A percentile compares a stretch with the other conserved stretches of the same genome.
phyloP scores from a whole-genome alignment of 1,140 invertebrate genomes.

The Hyles vespertilio region DNA sequence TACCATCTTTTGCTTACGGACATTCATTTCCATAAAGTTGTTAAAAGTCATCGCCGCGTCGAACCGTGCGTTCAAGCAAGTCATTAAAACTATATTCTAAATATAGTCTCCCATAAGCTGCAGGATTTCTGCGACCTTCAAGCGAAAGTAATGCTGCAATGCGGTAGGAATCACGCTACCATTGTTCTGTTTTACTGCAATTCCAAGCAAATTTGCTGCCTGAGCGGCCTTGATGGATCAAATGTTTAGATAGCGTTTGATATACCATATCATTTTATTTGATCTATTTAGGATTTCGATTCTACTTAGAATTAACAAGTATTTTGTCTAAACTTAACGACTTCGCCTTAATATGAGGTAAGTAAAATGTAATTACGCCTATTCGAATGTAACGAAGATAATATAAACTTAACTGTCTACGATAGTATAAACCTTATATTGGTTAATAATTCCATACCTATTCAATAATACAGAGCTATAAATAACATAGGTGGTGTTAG shows the following conservation, averaged over 20 bases:
- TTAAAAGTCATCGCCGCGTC: neutral
- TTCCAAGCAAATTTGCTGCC: slow-evolving; percentile 7
- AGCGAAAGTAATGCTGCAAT: slow-evolving; percentile 50
- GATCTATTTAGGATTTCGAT: too few relatives aligned
- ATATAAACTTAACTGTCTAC: too few relatives aligned
- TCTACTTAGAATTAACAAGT: too few relatives aligned
- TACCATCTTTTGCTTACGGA: too few relatives aligned
- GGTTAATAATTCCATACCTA: too few relatives aligned
- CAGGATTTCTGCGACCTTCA: slow-evolving; percentile 51
- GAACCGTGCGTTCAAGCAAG: slow-evolving; percentile 4
- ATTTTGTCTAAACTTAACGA: too few relatives aligned
- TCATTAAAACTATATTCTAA: slow-evolving; percentile 8
- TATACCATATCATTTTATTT: neutral
- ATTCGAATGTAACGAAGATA: neutral
- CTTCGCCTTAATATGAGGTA: neutral
- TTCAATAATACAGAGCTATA: too few relatives aligned
- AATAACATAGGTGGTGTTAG: too few relatives aligned
- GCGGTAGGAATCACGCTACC: slow-evolving; percentile 52
- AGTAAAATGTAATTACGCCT: neutral
- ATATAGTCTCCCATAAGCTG: slow-evolving; percentile 21
- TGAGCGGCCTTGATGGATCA: slow-evolving; percentile 5
- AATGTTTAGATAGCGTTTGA: slow-evolving; percentile 3
- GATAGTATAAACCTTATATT: too few relatives aligned
- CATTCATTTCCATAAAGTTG: neutral
- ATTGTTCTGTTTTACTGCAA: slow-evolving; percentile 44